A percentile compares a stretch with the other conserved stretches of the same genome.
Evolutionary conservation across 2,797 vertebrate genomes (phyloP).

Genomic region (Pitangus sulphuratus): DNA sequence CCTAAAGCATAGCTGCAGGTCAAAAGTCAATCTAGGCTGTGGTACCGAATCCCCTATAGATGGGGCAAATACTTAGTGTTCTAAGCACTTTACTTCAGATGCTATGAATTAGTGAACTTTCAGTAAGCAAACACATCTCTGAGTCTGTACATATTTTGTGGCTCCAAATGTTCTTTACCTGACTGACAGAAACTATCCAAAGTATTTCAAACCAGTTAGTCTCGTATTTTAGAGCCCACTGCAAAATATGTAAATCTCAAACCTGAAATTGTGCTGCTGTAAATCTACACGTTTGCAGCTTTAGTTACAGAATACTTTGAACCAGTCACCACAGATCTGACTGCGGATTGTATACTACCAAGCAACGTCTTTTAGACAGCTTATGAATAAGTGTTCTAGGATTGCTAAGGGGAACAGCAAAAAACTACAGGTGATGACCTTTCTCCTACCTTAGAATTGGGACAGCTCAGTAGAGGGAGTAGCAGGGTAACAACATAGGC

Average conservation of each 20-base stretch:
- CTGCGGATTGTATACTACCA: neutral
- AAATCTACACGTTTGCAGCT: neutral
- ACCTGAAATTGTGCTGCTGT: neutral
- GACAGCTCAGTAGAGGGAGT: neutral
- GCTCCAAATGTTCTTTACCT: neutral
- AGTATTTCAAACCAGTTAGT: neutral
- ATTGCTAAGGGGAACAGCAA: neutral
- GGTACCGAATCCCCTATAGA: accelerated
- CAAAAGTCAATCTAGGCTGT: neutral
- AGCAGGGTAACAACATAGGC: neutral
- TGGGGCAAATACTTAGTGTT: neutral
- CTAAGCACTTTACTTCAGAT: neutral
- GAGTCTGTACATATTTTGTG: neutral
- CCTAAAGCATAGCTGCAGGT: neutral
- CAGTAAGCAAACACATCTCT: neutral
- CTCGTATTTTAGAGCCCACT: neutral
- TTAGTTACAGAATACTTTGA: neutral
- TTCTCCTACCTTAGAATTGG: neutral
- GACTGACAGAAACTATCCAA: neutral
- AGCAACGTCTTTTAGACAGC: neutral
- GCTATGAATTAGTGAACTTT: neutral
- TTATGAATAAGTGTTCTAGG: neutral
- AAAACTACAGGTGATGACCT: neutral
- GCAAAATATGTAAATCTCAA: neutral
- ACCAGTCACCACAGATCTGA: neutral